phyloP scores from a whole-genome alignment of 2,888 invertebrate species.

The Brachyptera risi region DNA sequence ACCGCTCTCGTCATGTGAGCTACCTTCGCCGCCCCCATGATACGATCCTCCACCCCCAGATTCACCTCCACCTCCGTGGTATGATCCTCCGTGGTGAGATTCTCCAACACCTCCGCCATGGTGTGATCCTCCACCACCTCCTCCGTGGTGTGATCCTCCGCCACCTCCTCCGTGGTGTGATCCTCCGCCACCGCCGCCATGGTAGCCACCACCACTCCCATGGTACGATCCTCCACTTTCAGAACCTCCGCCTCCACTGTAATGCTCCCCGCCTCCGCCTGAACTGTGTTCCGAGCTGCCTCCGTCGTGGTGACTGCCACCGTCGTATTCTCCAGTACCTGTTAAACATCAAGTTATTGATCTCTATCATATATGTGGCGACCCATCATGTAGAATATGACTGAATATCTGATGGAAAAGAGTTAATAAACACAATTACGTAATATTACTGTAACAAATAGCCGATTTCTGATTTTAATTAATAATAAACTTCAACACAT shows the following conservation, averaged over 20 bases:
- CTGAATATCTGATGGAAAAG: no score
- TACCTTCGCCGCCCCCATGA: conserved; percentile 21
- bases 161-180: conserved; percentile 23
- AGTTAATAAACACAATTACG: no score
- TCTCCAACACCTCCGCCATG: conserved; percentile 33
- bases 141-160: conserved; percentile 22
- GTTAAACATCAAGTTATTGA: no score
- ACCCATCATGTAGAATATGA: no score
- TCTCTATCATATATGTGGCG: no score
- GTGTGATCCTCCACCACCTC: conserved; percentile 33
- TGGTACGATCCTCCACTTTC: neutral
- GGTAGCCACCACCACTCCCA: conserved; percentile 35
- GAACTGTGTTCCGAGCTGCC: conserved; percentile 34
- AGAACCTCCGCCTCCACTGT: conserved; percentile 31
- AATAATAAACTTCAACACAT: no score
- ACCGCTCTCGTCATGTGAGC: no score
- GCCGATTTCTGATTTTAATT: no score
- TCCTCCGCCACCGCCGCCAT: conserved; percentile 35
- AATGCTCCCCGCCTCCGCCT: conserved; percentile 14
- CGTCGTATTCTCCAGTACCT: conserved; percentile 35
- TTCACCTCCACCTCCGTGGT: conserved; percentile 24
- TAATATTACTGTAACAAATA: no score
- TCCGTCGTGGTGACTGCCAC: conserved; percentile 34
- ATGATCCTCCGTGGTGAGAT: no score
- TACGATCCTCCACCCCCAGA: conserved; percentile 12